phyloP scores from a whole-genome alignment of 2,797 vertebrate species.

The Rhabdomys pumilio region DNA sequence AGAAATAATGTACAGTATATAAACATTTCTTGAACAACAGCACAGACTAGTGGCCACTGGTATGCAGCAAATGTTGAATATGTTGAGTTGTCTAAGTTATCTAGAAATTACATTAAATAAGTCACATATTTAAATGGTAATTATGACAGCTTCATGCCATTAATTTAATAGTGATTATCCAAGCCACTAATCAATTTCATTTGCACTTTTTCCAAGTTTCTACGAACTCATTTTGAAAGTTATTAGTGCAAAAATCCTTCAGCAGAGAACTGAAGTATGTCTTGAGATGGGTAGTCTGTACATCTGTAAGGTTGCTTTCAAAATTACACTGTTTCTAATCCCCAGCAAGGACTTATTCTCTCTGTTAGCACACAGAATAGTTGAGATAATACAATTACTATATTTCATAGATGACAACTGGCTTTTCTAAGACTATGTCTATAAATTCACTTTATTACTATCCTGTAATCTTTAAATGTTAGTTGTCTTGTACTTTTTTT shows the following conservation, averaged over 20 bases:
- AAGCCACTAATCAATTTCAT: neutral
- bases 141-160: neutral
- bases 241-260: neutral
- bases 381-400: neutral
- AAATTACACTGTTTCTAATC: neutral
- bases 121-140: constrained; percentile 41
- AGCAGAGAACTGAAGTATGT: neutral
- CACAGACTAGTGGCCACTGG: constrained; percentile 94
- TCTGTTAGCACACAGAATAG: neutral
- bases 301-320: neutral
- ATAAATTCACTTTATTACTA: neutral
- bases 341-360: neutral
- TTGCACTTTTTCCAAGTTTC: neutral
- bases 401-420: neutral
- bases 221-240: constrained; percentile 49
- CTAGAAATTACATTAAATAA: constrained; percentile 1
- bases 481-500: neutral
- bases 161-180: neutral
- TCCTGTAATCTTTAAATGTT: neutral
- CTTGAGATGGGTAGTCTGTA: neutral
- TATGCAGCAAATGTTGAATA: constrained; percentile 50
- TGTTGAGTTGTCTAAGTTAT: neutral
- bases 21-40: constrained; percentile 91
- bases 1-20: neutral
- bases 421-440: neutral